Percentiles rank a stretch among this genome's conserved stretches.
phyloP scores from a whole-genome alignment of 2,113 vertebrate species.

The Notechis scutatus region DNA sequence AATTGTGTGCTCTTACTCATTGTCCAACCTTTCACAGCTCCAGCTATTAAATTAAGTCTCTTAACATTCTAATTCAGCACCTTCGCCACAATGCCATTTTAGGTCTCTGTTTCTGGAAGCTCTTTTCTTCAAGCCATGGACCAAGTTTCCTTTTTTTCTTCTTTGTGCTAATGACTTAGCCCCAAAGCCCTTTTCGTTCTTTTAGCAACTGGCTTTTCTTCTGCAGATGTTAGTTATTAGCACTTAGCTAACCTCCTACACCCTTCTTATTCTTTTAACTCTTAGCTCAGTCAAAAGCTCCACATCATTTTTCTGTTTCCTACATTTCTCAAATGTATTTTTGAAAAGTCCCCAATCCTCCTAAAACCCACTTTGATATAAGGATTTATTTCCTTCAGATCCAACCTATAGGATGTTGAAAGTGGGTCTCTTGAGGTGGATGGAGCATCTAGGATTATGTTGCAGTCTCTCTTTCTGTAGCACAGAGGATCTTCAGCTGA shows the following conservation, averaged over 20 bases:
- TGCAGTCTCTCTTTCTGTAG: neutral
- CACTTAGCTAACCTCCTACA: neutral
- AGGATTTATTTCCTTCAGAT: neutral
- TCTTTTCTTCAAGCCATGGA: neutral
- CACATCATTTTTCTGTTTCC: neutral
- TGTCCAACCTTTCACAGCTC: no score
- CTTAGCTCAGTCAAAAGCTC: neutral
- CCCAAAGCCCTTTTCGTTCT: neutral
- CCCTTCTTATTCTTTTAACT: neutral
- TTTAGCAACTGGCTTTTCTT: neutral
- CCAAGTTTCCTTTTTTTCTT: neutral
- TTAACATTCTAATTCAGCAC: neutral
- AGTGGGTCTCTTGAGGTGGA: neutral
- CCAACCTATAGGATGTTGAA: neutral
- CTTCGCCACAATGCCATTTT: neutral
- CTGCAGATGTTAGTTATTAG: neutral
- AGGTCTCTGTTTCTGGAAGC: neutral
- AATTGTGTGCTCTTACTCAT: no score
- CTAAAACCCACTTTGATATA: neutral
- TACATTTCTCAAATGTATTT: neutral
- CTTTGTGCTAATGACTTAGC: neutral
- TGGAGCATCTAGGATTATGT: neutral
- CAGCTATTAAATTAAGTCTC: no score
- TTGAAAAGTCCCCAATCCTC: neutral
- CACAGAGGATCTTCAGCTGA: neutral